phyloP scores from a whole-genome alignment of 92 coral and sea anemone genomes.

The Phenganax marumi region DNA sequence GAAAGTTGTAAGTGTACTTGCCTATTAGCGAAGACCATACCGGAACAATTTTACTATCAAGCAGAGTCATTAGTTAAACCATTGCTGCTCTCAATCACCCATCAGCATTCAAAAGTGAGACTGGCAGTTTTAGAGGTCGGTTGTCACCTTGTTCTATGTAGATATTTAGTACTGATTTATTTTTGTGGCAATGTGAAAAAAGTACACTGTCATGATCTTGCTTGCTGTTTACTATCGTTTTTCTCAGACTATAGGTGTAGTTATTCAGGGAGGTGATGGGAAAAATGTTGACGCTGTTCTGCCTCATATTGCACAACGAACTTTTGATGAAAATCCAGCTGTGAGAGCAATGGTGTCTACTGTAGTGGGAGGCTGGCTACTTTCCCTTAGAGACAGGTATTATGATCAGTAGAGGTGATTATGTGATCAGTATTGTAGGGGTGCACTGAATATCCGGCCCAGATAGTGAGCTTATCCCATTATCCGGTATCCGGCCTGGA shows the following conservation, averaged over 20 bases:
- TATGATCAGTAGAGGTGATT: too few species aligned
- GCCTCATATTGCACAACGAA: conserved; percentile 91
- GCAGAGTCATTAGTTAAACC: conserved; percentile 90
- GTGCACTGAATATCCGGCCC: too few species aligned
- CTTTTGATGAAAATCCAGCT: conserved; percentile 89
- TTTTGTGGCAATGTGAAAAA: not conserved
- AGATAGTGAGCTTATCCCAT: too few species aligned
- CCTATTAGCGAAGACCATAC: conserved; percentile 74
- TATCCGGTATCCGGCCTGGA: too few species aligned
- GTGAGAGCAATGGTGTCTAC: conserved; percentile 83
- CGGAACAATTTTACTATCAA: conserved; percentile 93
- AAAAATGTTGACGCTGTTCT: conserved; percentile 94
- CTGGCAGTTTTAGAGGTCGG: conserved; percentile 83
- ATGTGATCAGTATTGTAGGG: too few species aligned
- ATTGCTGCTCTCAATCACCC: conserved; percentile 74
- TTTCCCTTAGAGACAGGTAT: conserved; percentile 86
- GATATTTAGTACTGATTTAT: not conserved
- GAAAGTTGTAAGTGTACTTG: conserved; percentile 89
- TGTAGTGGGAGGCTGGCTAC: conserved; percentile 88
- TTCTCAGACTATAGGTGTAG: conserved; percentile 80
- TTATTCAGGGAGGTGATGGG: conserved; percentile 88
- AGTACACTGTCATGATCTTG: not conserved
- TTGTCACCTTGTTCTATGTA: too few species aligned
- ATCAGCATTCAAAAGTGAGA: conserved; percentile 97
- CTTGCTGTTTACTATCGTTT: not conserved